Conservation (phyloP, 2,113 vertebrate genomes). For the Promerops cafer region DNA sequence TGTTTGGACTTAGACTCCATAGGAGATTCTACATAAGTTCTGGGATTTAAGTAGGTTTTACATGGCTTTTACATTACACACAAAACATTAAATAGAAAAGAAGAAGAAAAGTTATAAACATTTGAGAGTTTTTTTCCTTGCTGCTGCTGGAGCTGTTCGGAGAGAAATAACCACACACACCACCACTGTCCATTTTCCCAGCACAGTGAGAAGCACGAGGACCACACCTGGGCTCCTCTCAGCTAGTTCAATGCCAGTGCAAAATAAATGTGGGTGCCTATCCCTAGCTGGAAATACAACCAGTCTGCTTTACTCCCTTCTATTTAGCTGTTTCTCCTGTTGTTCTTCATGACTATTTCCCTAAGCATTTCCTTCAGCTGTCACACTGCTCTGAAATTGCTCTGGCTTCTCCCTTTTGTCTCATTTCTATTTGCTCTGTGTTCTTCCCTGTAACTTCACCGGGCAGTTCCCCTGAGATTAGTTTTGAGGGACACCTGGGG, state of each 20-base stretch:
- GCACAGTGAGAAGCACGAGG: fast-evolving
- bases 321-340: neutral
- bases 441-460: neutral
- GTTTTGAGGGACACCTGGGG: neutral
- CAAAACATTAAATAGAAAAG: neutral
- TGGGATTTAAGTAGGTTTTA: neutral
- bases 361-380: neutral
- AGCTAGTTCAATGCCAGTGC: neutral
- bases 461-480: neutral
- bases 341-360: neutral
- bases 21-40: neutral
- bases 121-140: neutral
- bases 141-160: neutral
- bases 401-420: neutral
- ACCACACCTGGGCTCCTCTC: neutral
- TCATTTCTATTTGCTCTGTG: neutral
- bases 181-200: neutral
- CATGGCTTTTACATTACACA: neutral
- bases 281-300: neutral
- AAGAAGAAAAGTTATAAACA: neutral
- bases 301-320: neutral
- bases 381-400: neutral
- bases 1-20: neutral
- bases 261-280: neutral
- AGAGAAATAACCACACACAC: neutral